Percentiles rank a stretch among this genome's conserved stretches.
phyloP scores from a whole-genome alignment of 2,888 invertebrate genomes.

The Tetragnatha montana region DNA sequence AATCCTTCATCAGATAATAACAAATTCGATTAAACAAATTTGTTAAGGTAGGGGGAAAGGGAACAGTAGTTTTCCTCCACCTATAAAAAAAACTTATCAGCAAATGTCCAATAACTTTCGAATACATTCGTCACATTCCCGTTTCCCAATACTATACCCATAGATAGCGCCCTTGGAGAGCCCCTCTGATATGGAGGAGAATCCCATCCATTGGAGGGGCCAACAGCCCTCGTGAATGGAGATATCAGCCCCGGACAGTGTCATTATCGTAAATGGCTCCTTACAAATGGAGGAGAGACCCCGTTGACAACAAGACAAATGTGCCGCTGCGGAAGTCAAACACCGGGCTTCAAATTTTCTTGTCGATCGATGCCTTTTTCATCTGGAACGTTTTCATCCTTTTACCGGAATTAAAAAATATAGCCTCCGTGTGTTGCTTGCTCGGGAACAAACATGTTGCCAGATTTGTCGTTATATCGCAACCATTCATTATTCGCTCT shows the following conservation, averaged over 20 bases:
- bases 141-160: no score
- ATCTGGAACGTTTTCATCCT: slow-evolving; percentile 58
- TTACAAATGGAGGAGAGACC: background rate
- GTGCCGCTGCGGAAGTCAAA: slow-evolving; percentile 34
- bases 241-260: background rate
- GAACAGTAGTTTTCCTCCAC: no score
- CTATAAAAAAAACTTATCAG: no score
- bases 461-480: slow-evolving; percentile 66
- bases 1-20: no score
- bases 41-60: no score
- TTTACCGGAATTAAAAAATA: slow-evolving; percentile 63
- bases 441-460: slow-evolving; percentile 60
- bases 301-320: slow-evolving; percentile 54
- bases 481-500: slow-evolving; percentile 60
- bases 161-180: no score
- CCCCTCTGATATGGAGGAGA: no score
- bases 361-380: slow-evolving; percentile 44
- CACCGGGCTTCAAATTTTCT: slow-evolving; percentile 20
- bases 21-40: no score
- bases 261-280: background rate
- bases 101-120: no score
- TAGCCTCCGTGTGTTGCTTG: slow-evolving; percentile 35
- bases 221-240: background rate
- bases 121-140: no score
- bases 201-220: no score